Evolutionary conservation across 2,888 invertebrate genomes (phyloP).

Genomic region (Tromatobia lineatoria): DNA sequence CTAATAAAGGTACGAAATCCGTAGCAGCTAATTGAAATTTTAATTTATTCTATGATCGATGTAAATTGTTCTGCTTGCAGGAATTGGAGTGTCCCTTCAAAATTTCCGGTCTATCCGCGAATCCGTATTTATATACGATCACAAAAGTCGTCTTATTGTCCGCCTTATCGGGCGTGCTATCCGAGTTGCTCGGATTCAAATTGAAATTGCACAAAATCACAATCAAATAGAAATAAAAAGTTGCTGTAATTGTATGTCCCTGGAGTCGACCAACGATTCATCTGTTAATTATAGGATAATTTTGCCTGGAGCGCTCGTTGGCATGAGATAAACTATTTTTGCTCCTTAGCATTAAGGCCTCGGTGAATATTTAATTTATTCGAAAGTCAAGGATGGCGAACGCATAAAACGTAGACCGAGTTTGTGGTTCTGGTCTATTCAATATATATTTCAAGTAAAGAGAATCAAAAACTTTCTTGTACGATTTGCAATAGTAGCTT

Average conservation of each 20-base stretch:
- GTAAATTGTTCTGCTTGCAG: conserved; percentile 86
- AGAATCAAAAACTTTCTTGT: conserved; percentile 41
- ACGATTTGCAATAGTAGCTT: not conserved
- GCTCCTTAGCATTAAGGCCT: conserved; percentile 10
- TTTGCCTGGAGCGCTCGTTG: conserved; percentile 14
- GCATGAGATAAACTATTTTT: conserved; percentile 34
- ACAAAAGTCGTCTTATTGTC: conserved; percentile 98
- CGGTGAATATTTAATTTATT: conserved; percentile 32
- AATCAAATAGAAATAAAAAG: conserved; percentile 88
- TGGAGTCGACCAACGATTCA: not conserved
- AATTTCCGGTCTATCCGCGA: conserved; percentile 97
- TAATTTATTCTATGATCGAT: not conserved
- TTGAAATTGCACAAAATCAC: conserved; percentile 98
- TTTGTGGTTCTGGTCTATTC: conserved; percentile 7
- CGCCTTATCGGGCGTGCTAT: conserved; percentile 97
- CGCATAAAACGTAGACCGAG: not conserved
- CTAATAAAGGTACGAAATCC: conserved; percentile 91
- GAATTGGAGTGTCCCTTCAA: conserved; percentile 98
- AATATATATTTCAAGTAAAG: conserved; percentile 31
- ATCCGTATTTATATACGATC: conserved; percentile 97
- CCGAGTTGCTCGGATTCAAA: conserved; percentile 98
- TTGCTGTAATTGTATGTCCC: not conserved
- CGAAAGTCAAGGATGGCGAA: conserved; percentile 24
- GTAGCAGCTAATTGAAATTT: not conserved
- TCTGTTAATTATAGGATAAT: conserved; percentile 20